Base-by-base conservation (phyloP, 2,797 vertebrate genomes). In the Anisognathus igniventris region DNA sequence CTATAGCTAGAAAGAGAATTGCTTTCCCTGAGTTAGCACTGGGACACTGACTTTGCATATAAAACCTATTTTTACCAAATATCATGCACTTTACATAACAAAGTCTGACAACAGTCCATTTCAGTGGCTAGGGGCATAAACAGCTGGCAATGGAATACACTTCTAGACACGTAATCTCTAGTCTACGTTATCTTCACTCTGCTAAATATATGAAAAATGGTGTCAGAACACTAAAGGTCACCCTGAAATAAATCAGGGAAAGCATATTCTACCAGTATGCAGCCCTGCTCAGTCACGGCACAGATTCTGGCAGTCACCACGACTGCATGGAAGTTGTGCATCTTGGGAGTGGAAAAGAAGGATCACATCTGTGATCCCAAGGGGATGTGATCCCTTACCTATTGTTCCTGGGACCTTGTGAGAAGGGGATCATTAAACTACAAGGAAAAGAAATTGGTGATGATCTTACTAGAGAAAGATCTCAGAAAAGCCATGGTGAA, bases 101-200 rank as follows among this genome's bases (percentile, higher is more conserved):
- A 93, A 85, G 47, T 81, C 88, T 88, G 88, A 95, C 73, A 96
- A 92, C 35, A 67, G 86, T 77, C 45, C 73, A 71, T 70, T 86
- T 88, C 80, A 67, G 76, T 92, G 83, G 86, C 90, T 75, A 68
- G 40, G 12, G 86, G 76, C 94, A 94, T 80, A 95, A 96, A 86
- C 62, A 96, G 35, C 64, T 84, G 79, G 58, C 73, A 80, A 78
- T 15, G 30, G 23, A 80, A 39, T 44, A 65, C 2, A 2, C 23
- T 75, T 80, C 83, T 67, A 88, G 82, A 85, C 54, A 44, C 0
- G 0, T 57, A 90, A 93, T 90, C 14, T 1, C 45, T 75, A 51
- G 42, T 44, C 66, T 66, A 47, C 3, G 0, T 80, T 73, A 76
- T 67, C 85, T 93, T 86, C 61, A 61, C 45, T 72, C 57, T 50